Conservation (phyloP, 1,140 invertebrate species). For the Ctenoplectra terminalis region DNA sequence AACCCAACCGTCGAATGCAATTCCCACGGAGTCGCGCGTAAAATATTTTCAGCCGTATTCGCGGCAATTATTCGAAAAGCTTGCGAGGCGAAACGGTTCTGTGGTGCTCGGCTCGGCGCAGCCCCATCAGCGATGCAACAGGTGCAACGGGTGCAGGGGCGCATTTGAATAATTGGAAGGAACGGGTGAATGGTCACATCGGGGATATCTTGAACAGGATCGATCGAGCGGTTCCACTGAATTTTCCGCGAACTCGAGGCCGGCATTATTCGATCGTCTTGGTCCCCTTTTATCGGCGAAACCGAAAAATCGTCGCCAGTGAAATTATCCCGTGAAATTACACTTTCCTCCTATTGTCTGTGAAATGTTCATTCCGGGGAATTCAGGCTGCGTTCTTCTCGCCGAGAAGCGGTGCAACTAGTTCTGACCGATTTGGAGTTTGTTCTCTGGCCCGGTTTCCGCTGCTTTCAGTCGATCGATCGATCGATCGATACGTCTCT, state of each 20-base stretch:
- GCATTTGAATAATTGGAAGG: slow-evolving; percentile 80
- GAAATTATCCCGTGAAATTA: slow-evolving; percentile 2
- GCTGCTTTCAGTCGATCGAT: not conserved
- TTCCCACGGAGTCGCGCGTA: slow-evolving; percentile 18
- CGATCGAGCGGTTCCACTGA: slow-evolving; percentile 40
- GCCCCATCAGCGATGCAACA: slow-evolving; percentile 75
- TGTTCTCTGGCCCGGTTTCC: not conserved
- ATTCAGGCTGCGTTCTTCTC: not conserved
- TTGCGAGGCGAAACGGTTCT: slow-evolving; percentile 47
- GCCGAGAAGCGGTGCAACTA: not conserved
- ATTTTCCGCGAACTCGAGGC: not conserved
- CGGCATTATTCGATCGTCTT: not conserved
- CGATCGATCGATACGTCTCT: not conserved
- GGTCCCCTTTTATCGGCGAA: not conserved
- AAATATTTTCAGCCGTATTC: slow-evolving; percentile 24
- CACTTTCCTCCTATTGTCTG: not conserved
- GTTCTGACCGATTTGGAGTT: slow-evolving; percentile 29
- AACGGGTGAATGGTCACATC: slow-evolving; percentile 64
- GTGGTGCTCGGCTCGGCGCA: slow-evolving; percentile 25
- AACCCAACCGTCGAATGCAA: not conserved
- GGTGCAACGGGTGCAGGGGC: slow-evolving; percentile 72
- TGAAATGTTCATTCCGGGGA: slow-evolving; percentile 12
- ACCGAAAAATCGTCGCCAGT: not conserved
- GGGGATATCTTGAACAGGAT: slow-evolving; percentile 39
- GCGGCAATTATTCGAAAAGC: slow-evolving; percentile 54